Evolutionary conservation across 2,888 invertebrate genomes (phyloP), one percentile per base, ranked within the genome.

Genomic region (Drosophila stalkeri): DNA sequence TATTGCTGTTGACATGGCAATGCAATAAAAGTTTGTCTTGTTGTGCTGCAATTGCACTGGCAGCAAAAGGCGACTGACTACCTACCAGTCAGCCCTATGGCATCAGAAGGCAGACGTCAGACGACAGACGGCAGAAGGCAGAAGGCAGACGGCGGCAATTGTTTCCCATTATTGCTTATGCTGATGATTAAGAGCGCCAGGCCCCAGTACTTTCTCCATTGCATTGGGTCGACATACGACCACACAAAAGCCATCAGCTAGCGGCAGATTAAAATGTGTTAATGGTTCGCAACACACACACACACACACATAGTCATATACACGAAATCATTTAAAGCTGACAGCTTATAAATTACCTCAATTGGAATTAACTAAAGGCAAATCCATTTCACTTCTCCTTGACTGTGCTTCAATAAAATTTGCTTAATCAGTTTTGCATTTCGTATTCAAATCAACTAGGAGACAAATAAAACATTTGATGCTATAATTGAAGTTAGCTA

Each of bases 1-100:
- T 63, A 81, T 80, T 87, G 86, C 82, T 90, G 90, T 90, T 90
- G 90, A 90, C 90, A 89, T 89, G 90, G 86, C 89, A 90, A 89
- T 80, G 90, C 90, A 90, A 89, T 89, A 90, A 89, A 85, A 89
- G 81, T 89, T 82, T 77, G 79, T 76, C 82, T 72, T 78, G 54
- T 60, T 61, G 33, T 33, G 64, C 64, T 51, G 72, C 86, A 82
- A 71, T 66, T 86, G 87, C 80, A 75, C 69, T 64, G 88, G 88
- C 84, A 86, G 77, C 77, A 87, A 85, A 77, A 72, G 86, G 75
- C 68, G 52, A 41, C 52, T 52, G 52, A 41, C 52, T 52, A 44
- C 23, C 52, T 52, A 44, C 23, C 57, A 64, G 49, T 60, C 43
- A 64, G 47, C 66, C 46, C 66, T 49, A 43, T 56, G 44, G 46